These are phyloP conservation scores for Eciton burchellii DNA, from an alignment of 1,140 invertebrate genomes.

Conservation along the genomic window DNA sequence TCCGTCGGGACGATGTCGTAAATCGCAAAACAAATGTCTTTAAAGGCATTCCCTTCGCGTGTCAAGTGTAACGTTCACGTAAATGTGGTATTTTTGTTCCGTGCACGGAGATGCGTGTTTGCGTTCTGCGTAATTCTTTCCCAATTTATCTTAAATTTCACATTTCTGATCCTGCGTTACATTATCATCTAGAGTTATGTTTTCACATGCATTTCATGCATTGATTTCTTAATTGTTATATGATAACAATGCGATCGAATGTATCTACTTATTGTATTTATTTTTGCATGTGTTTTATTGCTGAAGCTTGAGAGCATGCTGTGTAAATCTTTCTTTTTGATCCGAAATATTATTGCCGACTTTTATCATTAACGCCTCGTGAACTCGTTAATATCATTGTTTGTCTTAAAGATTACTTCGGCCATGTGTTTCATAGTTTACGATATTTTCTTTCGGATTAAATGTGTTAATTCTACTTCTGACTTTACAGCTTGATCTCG, in stretches of 20 bases:
- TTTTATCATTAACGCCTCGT: slow-evolving; percentile 14
- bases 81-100: slow-evolving; percentile 45
- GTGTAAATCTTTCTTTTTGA: slow-evolving; percentile 66
- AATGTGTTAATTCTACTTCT: neutral
- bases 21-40: neutral
- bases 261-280: slow-evolving; percentile 62
- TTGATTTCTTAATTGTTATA: slow-evolving; percentile 22
- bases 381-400: neutral
- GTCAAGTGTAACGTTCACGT: neutral
- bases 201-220: neutral
- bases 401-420: neutral
- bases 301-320: slow-evolving; percentile 71
- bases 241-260: slow-evolving; percentile 52
- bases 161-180: slow-evolving; percentile 28
- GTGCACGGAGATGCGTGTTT: slow-evolving; percentile 78
- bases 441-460: slow-evolving; percentile 10
- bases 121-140: slow-evolving; percentile 79
- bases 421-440: neutral
- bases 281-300: slow-evolving; percentile 71
- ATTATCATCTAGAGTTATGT: slow-evolving; percentile 41
- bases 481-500: neutral
- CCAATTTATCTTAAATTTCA: slow-evolving; percentile 35
- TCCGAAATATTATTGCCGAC: slow-evolving; percentile 24
- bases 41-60: neutral
- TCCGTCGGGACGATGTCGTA: slow-evolving; percentile 68